Base-by-base conservation (phyloP, 1,140 invertebrate species). In the Drosophila mauritiana region DNA sequence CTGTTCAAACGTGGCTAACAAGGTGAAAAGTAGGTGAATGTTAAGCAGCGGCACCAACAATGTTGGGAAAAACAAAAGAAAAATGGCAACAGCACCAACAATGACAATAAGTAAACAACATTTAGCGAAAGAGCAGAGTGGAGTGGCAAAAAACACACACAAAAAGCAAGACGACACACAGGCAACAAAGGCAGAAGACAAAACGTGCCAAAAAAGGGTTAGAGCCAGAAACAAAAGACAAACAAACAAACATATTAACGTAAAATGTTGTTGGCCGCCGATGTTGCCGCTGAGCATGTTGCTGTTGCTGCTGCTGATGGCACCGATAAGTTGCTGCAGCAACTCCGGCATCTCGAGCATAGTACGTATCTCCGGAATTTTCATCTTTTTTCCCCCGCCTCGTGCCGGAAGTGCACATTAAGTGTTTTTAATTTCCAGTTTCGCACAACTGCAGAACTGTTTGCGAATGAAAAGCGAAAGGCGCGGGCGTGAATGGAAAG, bases 11-110 rank as follows among this genome's bases (percentile, higher is more conserved):
- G 67, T 73, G 78, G 57, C 82, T 64, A 84, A 75, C 82, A 76
- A 88, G 84, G 84, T 90, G 85, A 89, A 89, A 89, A 89, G 84
- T 89, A 89, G 84, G 84, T 89, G 85, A 89, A 89, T 89, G 84
- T 89, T 89, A 89, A 89, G 78, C 83, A 65, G 69, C 51, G 40
- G 17, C 73, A 52, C 45, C 55, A 77, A 84, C 76, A 84, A 68
- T 77, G 73, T 78, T 82, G 78, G 58, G 59, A 62, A 82, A 61
- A 79, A 83, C 83, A 86, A 88, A 79, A 82, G 83, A 76, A 88
- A 88, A 79, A 75, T 68, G 74, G 25, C 78, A 81, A 73, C 78
- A 81, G 70, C 74, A 56, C 59, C 42, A 82, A 88, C 82, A 86
- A 88, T 88, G 83, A 89, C 76, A 82, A 80, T 83, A 67, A 89